phyloP scores from a whole-genome alignment of 2,888 invertebrate species.

The Drosophila siamana region DNA sequence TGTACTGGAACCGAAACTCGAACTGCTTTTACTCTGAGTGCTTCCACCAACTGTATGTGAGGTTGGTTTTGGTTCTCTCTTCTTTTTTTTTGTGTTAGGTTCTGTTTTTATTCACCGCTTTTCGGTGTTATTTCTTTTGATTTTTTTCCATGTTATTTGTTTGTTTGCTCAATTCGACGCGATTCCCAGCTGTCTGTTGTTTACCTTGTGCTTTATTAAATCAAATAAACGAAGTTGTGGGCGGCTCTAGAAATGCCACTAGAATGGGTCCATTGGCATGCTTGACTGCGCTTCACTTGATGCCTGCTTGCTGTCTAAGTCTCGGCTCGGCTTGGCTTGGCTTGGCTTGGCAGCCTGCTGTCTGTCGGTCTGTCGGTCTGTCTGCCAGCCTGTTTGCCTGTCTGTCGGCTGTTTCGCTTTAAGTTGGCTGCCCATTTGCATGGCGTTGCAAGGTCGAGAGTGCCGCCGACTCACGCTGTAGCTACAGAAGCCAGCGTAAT shows the following conservation, averaged over 20 bases:
- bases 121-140: slow-evolving; percentile 7
- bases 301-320: slow-evolving; percentile 15
- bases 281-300: slow-evolving; percentile 21
- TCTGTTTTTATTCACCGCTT: not conserved
- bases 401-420: not conserved
- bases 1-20: slow-evolving; percentile 43
- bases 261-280: slow-evolving; percentile 10
- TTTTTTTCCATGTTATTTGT: slow-evolving; percentile 31
- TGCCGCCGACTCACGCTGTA: not conserved
- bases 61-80: slow-evolving; percentile 6
- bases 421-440: slow-evolving; percentile 18
- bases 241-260: not conserved
- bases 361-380: not conserved
- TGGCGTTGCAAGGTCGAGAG: not conserved
- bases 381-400: not conserved
- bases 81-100: too few relatives aligned
- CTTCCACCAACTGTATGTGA: not conserved
- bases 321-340: not conserved
- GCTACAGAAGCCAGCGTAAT: slow-evolving; percentile 7
- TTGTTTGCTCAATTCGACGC: slow-evolving; percentile 28
- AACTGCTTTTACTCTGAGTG: slow-evolving; percentile 7
- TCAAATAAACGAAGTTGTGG: slow-evolving; percentile 34
- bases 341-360: too few relatives aligned
- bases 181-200: slow-evolving; percentile 42
- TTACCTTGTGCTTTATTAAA: slow-evolving; percentile 55